Evolutionary conservation across 2,888 invertebrate species (phyloP), one percentile per base, ranked within the genome.

Genomic region (Drosophila siamana): DNA sequence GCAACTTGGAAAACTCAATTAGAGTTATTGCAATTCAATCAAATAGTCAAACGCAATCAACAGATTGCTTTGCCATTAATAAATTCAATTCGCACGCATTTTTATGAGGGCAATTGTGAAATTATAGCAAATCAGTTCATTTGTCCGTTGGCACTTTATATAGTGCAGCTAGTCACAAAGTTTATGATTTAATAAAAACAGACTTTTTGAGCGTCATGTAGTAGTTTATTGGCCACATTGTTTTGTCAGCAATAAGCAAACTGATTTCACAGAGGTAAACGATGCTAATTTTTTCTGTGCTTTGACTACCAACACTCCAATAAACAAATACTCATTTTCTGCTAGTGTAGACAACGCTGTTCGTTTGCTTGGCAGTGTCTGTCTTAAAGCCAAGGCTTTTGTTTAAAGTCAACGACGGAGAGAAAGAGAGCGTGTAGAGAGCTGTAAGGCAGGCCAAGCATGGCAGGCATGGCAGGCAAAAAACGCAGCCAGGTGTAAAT

Each of bases 401-500:
- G 60, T 60, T 60, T 60, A 65, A 65, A 66, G 48, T 30, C 54
- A 54, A 36, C 15, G 7, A 19, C 13, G 15, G 7, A 5, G n/a
- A 11, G 33, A 33, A 36, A 4, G 11, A 30, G 30, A 30, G 30
- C 11, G 11, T 43, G n/a, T n/a, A n/a, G n/a, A n/a, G n/a, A n/a
- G n/a, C n/a, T n/a, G n/a, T n/a, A n/a, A n/a, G n/a, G n/a, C n/a
- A 54, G 48, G 48, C 60, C 56, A 63, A 68, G 50, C 57, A 46
- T 48, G 36, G 43, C 63, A 38, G 30, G 30, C 50, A 65, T 26
- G 30, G 30, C 50, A 65, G 61, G 65, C 62, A 69, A 68, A 69
- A 72, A 59, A 74, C 71, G 67, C 85, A 85, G 86, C 73, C 85
- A 86, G 85, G 85, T 86, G 85, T 86, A 86, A 88, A 86, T 86